A percentile compares a stretch with the other conserved stretches of the same genome.
Conservation (phyloP, 2,797 vertebrate species). For the Gadopsis bispinosus region DNA sequence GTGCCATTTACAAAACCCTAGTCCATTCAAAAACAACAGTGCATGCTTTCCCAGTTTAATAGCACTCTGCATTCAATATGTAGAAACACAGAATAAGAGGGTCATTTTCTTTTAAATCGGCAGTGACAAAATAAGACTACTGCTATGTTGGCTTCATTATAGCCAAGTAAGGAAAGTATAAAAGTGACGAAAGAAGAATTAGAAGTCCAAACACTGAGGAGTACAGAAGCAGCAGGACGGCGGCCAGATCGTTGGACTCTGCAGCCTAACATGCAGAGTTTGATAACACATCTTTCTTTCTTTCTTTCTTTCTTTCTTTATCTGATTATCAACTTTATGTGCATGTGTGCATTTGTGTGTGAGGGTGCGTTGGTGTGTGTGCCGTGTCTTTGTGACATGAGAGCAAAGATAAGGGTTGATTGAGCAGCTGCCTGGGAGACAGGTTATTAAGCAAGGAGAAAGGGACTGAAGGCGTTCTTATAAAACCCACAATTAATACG, state of each 20-base stretch:
- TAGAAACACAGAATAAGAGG: conserved; percentile 15
- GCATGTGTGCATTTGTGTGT: conserved; percentile 35
- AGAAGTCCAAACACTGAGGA: conserved; percentile 12
- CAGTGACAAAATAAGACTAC: not conserved
- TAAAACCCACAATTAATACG: conserved; percentile 86
- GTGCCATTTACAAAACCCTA: conserved; percentile 17
- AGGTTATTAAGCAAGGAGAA: conserved; percentile 86
- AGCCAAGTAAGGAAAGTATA: conserved; percentile 9
- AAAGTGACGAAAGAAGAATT: conserved; percentile 28
- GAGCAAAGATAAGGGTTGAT: conserved; percentile 84
- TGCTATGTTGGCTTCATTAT: conserved; percentile 4
- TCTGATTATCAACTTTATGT: conserved; percentile 61
- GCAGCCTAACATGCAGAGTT: not conserved
- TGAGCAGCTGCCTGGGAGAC: conserved; percentile 81
- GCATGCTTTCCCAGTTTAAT: conserved; percentile 2
- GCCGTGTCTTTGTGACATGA: conserved; percentile 71
- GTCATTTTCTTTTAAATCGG: conserved; percentile 4
- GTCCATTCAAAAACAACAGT: conserved; percentile 45
- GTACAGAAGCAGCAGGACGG: conserved; percentile 3
- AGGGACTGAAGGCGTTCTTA: conserved; percentile 74
- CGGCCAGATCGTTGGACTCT: conserved; percentile 28
- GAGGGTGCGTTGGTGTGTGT: conserved; percentile 14
- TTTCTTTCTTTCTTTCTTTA: conserved; percentile 9
- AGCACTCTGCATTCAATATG: conserved; percentile 11
- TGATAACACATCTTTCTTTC: conserved; percentile 48